phyloP scores from a whole-genome alignment of 2,113 vertebrate species.

The Festucalex cinctus region DNA sequence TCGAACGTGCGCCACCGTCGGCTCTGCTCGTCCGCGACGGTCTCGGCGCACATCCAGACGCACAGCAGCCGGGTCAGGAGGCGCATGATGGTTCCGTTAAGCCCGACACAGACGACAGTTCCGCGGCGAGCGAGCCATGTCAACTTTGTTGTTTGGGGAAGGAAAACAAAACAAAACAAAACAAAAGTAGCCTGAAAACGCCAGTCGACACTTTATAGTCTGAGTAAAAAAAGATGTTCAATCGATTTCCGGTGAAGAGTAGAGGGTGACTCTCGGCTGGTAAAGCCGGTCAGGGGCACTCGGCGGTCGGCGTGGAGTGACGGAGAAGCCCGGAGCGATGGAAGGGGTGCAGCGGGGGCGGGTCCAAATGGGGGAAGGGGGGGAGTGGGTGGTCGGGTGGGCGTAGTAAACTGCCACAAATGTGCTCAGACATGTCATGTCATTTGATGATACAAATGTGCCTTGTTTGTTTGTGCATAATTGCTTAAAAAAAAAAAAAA shows the following conservation, averaged over 20 bases:
- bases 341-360: slow-evolving; percentile 8
- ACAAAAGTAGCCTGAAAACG: not conserved
- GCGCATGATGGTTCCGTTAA: slow-evolving; percentile 39
- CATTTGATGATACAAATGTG: too few relatives aligned
- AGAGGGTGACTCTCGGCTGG: too few relatives aligned
- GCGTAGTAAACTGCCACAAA: slow-evolving; percentile 9
- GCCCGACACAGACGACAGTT: not conserved
- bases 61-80: slow-evolving; percentile 23
- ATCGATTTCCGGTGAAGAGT: not conserved
- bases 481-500: too few relatives aligned
- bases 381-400: not conserved
- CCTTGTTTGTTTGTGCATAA: too few relatives aligned
- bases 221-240: not conserved
- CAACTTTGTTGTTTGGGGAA: not conserved
- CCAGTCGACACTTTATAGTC: not conserved
- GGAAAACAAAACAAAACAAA: too few relatives aligned
- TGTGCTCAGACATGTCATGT: too few relatives aligned
- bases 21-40: slow-evolving; percentile 25
- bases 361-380: slow-evolving; percentile 1
- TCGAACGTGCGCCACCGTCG: slow-evolving; percentile 23
- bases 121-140: not conserved
- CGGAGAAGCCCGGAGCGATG: slow-evolving; percentile 1
- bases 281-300: not conserved
- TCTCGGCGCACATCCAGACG: slow-evolving; percentile 50
- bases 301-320: not conserved